Conservation (phyloP, 2,113 vertebrate species). For the Tursiops truncatus region DNA sequence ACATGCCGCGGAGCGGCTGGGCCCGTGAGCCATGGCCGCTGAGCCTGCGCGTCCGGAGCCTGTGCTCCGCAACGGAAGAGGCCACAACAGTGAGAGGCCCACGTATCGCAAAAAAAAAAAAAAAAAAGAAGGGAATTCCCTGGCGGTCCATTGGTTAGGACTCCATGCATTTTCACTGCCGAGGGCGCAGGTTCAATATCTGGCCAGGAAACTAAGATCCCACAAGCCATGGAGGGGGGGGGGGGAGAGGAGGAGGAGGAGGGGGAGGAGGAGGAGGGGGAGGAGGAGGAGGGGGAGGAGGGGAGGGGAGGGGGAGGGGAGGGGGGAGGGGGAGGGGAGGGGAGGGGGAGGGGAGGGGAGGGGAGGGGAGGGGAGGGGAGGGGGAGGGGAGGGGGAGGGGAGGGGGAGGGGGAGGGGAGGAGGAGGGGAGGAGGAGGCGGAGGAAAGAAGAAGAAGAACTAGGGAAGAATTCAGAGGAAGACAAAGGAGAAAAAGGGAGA, state of each 20-base stretch:
- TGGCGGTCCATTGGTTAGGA: not conserved
- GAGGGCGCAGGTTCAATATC: not conserved
- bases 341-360: too few relatives aligned
- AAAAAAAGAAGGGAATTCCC: too few relatives aligned
- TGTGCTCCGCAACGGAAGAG: too few relatives aligned
- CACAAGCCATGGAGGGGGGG: not conserved
- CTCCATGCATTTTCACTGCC: not conserved
- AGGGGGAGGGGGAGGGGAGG: too few relatives aligned
- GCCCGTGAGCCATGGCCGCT: too few relatives aligned
- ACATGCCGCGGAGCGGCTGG: too few relatives aligned
- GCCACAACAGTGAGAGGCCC: too few relatives aligned
- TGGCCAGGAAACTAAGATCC: not conserved
- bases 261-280: accelerated
- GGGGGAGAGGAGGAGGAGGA: accelerated
- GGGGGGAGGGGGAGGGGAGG: accelerated
- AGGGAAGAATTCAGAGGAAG: not conserved
- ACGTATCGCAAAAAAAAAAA: too few relatives aligned
- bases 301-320: accelerated
- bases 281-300: accelerated
- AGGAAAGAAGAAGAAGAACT: not conserved
- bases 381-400: too few relatives aligned
- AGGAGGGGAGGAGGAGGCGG: accelerated
- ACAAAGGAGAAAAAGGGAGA: not conserved
- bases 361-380: too few relatives aligned
- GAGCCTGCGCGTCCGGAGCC: too few relatives aligned